Evolutionary conservation across 2,888 invertebrate species (phyloP).

Genomic region (Zelleria hepariella): DNA sequence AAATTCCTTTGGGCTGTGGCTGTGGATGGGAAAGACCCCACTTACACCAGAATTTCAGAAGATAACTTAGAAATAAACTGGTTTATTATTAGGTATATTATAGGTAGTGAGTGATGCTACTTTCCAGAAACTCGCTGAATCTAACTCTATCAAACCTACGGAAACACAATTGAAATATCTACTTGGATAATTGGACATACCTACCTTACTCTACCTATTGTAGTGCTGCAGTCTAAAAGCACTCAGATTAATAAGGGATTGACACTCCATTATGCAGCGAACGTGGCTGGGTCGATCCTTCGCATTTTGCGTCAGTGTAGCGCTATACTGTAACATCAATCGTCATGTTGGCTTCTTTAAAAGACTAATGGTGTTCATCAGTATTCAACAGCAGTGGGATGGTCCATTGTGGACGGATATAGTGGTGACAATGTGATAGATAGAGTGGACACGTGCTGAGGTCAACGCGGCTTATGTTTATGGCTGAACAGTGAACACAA

Average conservation of each 20-base stretch:
- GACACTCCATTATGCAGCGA: neutral
- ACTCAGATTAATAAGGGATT: neutral
- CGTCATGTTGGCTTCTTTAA: constrained; percentile 2
- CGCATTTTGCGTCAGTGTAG: neutral
- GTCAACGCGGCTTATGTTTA: neutral
- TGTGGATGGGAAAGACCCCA: too few species aligned
- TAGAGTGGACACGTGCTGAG: neutral
- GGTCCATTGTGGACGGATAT: constrained; percentile 1
- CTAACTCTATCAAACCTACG: too few species aligned
- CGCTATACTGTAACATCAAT: neutral
- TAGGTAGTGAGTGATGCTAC: too few species aligned
- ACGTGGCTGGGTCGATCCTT: neutral
- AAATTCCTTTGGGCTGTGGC: too few species aligned
- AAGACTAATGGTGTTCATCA: constrained; percentile 16
- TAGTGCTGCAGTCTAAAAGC: too few species aligned
- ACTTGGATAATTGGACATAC: too few species aligned
- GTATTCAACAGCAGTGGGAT: neutral
- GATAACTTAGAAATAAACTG: too few species aligned
- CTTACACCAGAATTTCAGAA: too few species aligned
- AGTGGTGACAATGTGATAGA: neutral
- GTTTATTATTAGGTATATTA: too few species aligned
- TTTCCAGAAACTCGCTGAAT: too few species aligned
- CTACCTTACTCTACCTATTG: too few species aligned
- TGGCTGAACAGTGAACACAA: neutral
- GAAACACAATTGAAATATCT: too few species aligned